Evolutionary conservation across 2,888 invertebrate species (phyloP).

Genomic region (Ichneumoninae sp.): DNA sequence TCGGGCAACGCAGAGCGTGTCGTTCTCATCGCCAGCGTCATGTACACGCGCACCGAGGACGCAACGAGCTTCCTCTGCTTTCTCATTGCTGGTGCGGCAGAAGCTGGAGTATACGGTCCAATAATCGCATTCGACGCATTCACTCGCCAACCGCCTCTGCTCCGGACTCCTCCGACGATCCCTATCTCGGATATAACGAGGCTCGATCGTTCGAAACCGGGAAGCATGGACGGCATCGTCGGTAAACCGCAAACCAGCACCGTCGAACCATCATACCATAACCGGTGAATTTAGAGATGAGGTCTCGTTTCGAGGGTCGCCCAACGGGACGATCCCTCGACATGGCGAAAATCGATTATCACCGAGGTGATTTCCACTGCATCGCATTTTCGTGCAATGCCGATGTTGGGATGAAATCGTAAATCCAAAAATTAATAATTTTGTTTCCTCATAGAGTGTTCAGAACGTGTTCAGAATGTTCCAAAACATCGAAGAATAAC

Average conservation of each 20-base stretch:
- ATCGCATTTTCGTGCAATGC: not conserved
- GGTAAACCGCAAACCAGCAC: constrained; percentile 26
- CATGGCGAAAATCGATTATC: constrained; percentile 27
- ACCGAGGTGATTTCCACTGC: not conserved
- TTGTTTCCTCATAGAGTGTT: too few relatives aligned
- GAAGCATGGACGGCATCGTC: constrained; percentile 6
- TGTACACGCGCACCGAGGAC: constrained; percentile 1
- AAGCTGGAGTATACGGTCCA: constrained; percentile 37
- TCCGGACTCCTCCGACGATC: constrained; percentile 26
- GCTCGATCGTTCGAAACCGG: constrained; percentile 51
- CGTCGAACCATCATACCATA: constrained; percentile 9
- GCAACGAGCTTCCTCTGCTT: constrained; percentile 27
- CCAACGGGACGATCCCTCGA: not conserved
- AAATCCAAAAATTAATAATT: not conserved
- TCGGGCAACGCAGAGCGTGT: not conserved
- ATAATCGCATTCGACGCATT: constrained; percentile 54
- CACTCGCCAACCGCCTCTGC: constrained; percentile 33
- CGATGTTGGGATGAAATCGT: not conserved
- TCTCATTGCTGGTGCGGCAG: constrained; percentile 36
- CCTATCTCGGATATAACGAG: constrained; percentile 51
- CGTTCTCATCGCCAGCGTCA: constrained; percentile 11
- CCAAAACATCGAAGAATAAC: too few relatives aligned
- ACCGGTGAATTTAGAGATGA: not conserved
- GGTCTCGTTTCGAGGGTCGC: not conserved
- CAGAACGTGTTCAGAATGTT: too few relatives aligned